phyloP scores from a whole-genome alignment of 2,113 vertebrate genomes.

The Chionodraco myersi region DNA sequence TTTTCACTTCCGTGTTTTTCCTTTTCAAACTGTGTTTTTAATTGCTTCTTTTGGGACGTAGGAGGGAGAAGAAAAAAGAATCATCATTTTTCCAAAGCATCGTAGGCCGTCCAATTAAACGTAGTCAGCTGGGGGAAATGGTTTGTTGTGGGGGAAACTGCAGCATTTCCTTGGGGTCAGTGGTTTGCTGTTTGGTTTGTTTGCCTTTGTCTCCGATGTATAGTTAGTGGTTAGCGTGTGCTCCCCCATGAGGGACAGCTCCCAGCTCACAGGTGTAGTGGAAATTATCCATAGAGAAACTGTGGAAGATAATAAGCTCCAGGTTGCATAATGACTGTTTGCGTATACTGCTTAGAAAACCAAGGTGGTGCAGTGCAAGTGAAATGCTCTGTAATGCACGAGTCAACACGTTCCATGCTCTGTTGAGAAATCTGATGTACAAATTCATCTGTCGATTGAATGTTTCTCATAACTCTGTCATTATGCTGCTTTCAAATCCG shows the following conservation, averaged over 20 bases:
- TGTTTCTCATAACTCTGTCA: too few species aligned
- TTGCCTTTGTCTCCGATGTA: conserved; percentile 76
- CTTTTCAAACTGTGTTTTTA: conserved; percentile 17
- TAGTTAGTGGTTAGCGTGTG: conserved; percentile 61
- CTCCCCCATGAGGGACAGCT: conserved; percentile 64
- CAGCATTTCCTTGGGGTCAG: conserved; percentile 75
- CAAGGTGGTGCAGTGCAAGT: too few species aligned
- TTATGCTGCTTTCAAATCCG: too few species aligned
- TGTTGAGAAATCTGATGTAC: too few species aligned
- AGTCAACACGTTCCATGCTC: too few species aligned
- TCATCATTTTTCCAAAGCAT: conserved; percentile 43
- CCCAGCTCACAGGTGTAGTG: conserved; percentile 63
- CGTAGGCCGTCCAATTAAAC: conserved; percentile 78
- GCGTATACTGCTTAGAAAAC: too few species aligned
- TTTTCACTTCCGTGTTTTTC: conserved; percentile 16
- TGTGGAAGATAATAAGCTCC: conserved; percentile 26
- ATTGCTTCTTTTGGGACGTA: conserved; percentile 2
- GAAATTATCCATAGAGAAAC: conserved; percentile 45
- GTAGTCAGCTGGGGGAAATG: conserved; percentile 42
- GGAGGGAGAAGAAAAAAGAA: not conserved
- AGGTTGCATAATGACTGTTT: too few species aligned
- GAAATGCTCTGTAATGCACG: too few species aligned
- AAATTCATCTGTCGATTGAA: too few species aligned
- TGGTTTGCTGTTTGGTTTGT: conserved; percentile 60
- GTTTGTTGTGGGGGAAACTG: conserved; percentile 65